phyloP scores from a whole-genome alignment of 2,797 vertebrate species.

The Petrocephalus schoutedeni region DNA sequence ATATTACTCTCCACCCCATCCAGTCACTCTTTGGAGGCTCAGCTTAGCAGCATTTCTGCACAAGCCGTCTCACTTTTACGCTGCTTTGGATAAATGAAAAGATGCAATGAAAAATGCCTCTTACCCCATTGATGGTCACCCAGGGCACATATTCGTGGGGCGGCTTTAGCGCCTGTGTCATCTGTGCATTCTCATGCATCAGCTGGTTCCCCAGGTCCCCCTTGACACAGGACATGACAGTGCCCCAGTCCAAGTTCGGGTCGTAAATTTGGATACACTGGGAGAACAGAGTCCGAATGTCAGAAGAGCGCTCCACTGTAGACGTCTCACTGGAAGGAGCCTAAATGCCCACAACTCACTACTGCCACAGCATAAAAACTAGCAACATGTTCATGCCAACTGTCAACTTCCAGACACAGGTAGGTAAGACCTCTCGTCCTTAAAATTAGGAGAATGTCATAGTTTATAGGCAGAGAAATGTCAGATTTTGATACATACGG shows the following conservation, averaged over 20 bases:
- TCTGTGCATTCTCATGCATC: constrained; percentile 78
- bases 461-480: not conserved
- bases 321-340: not conserved
- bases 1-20: not conserved
- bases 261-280: constrained; percentile 69
- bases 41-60: not conserved
- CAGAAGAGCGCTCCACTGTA: not conserved
- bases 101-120: constrained; percentile 7
- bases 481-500: constrained; percentile 41
- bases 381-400: not conserved
- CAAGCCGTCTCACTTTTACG: not conserved
- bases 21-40: not conserved
- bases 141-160: constrained; percentile 81
- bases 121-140: constrained; percentile 81
- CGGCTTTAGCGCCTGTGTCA: constrained; percentile 64
- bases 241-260: constrained; percentile 35
- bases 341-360: not conserved
- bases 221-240: constrained; percentile 59
- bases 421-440: not conserved
- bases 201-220: constrained; percentile 70
- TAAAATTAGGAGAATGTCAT: not conserved
- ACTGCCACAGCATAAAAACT: not conserved
- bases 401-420: not conserved
- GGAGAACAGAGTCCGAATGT: not conserved
- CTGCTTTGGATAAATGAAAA: not conserved